These are phyloP conservation scores for Taphrorychus bicolor DNA, from an alignment of 2,888 invertebrate species.

Conservation along the genomic window DNA sequence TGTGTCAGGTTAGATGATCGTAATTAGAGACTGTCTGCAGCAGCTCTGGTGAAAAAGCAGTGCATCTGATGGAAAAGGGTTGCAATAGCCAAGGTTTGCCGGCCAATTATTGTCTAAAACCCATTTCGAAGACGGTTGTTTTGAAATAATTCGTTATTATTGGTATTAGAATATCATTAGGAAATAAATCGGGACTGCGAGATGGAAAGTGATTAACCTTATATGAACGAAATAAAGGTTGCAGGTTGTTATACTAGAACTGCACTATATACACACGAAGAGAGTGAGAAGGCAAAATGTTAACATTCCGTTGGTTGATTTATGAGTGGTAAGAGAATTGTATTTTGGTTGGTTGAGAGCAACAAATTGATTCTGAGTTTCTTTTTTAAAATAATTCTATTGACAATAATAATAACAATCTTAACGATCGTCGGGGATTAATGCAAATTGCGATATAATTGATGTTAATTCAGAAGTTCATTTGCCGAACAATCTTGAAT, in stretches of 20 bases:
- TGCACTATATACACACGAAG: neutral
- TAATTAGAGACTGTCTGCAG: too few species aligned
- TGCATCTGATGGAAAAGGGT: too few species aligned
- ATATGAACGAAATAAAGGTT: neutral
- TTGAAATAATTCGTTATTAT: constrained; percentile 17
- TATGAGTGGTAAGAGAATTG: too few species aligned
- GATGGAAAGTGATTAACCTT: constrained; percentile 16
- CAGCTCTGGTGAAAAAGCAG: neutral
- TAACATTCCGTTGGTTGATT: neutral
- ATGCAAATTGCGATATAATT: constrained; percentile 19
- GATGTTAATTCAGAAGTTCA: constrained; percentile 4
- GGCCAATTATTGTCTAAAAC: constrained; percentile 3
- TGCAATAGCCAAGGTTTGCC: constrained; percentile 5
- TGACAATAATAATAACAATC: too few species aligned
- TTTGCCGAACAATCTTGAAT: constrained; percentile 3
- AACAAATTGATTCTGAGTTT: too few species aligned
- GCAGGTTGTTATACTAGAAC: neutral
- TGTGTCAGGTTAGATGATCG: neutral
- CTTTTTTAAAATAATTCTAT: too few species aligned
- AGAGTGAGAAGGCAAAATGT: neutral
- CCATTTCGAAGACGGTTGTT: constrained; percentile 1
- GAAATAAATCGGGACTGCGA: constrained; percentile 27
- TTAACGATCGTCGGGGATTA: too few species aligned
- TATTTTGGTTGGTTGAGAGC: too few species aligned
- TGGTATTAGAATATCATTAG: constrained; percentile 29